Evolutionary conservation across 2,797 vertebrate genomes (phyloP), one percentile per base, ranked within the genome.

Genomic region (Siniperca obscura): DNA sequence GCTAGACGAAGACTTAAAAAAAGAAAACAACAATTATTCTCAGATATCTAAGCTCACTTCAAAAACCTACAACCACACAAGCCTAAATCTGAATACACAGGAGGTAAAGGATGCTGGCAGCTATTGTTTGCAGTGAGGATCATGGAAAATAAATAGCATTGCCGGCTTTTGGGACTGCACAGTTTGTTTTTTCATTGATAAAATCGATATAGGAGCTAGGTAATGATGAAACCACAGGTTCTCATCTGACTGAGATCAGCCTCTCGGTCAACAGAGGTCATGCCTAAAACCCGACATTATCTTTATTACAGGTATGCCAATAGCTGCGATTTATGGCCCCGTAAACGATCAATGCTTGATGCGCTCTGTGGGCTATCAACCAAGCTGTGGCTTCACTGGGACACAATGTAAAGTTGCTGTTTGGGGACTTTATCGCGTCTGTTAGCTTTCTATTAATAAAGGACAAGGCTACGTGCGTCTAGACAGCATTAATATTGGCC

Each of bases 301-400:
- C 91, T 92, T 93, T 84, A 86, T 90, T 84, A 87, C 89, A 85
- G 83, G 82, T 91, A 67, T 83, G 91, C 87, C 92, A 86, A 92
- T 86, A 87, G 85, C 81, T 82, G 65, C 84, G 85, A 90, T 93
- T 89, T 90, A 89, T 73, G 87, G 80, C 85, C 82, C 77, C 68
- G 80, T 83, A 44, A 77, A 74, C 77, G 85, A 88, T 71, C 85
- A 44, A 87, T 85, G 91, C 91, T 82, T 90, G 91, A 93, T 90
- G 91, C 91, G 89, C 92, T 85, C 86, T 21, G 82, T 52, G 78
- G 80, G 48, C 52, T 66, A 30, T 30, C 21, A 12, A 16, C 34
- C 69, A n/a, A 48, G 65, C 80, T 69, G 82, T 27, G 68, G 68
- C 74, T 89, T 70, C 64, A 46, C 65, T 7, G 60, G 67, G 68